These are phyloP conservation scores for Scomber colias DNA, from an alignment of 2,113 vertebrate genomes.

Conservation along the genomic window DNA sequence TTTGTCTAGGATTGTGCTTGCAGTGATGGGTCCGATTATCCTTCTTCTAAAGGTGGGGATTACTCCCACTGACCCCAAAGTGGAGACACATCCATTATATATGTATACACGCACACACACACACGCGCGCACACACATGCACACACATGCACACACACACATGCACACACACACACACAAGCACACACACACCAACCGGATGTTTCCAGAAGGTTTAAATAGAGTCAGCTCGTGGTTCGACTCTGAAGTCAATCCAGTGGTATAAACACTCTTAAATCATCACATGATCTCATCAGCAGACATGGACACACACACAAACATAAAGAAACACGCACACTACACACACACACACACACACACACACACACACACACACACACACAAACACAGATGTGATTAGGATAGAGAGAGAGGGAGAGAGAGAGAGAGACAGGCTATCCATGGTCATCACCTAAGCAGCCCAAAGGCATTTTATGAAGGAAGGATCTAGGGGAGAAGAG, in stretches of 20 bases:
- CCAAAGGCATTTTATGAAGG: slow-evolving; percentile 49
- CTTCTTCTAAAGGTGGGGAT: slow-evolving; percentile 50
- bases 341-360: background rate
- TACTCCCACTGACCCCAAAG: slow-evolving; percentile 53
- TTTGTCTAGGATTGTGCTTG: slow-evolving; percentile 18
- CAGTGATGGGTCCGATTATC: slow-evolving; percentile 59
- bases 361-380: background rate
- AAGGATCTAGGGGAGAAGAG: slow-evolving; percentile 4
- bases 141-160: slow-evolving; percentile 31
- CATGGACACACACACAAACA: slow-evolving; percentile 5
- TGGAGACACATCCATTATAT: slow-evolving; percentile 65
- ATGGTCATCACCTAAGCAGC: slow-evolving; percentile 49
- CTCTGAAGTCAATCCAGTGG: slow-evolving; percentile 46
- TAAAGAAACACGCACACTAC: too few relatives aligned
- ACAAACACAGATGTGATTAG: slow-evolving; percentile 4
- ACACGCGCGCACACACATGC: slow-evolving; percentile 27
- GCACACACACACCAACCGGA: slow-evolving; percentile 26
- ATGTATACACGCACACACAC: slow-evolving; percentile 29
- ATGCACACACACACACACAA: slow-evolving; percentile 31
- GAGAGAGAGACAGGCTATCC: background rate
- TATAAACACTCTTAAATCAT: slow-evolving; percentile 72
- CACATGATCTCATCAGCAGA: slow-evolving; percentile 60
- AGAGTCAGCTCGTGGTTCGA: slow-evolving; percentile 39
- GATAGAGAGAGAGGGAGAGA: background rate
- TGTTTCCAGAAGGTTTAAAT: slow-evolving; percentile 36